phyloP scores from a whole-genome alignment of 2,113 vertebrate genomes.

The Tragulus kanchil region DNA sequence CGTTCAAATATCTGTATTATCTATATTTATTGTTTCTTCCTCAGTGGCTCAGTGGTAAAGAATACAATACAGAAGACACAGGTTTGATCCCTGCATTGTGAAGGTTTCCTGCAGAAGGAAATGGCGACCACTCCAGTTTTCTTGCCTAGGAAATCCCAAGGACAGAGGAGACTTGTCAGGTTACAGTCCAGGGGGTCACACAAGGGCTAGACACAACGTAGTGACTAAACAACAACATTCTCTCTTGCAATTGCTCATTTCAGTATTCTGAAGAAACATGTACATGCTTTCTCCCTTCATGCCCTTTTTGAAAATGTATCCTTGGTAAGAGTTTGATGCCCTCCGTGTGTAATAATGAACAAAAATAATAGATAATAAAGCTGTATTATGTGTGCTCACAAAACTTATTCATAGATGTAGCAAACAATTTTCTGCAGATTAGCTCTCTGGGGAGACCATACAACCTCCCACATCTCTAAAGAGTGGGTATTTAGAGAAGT shows the following conservation, averaged over 20 bases:
- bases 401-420: not conserved
- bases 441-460: not conserved
- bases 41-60: not conserved
- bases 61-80: not conserved
- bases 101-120: not conserved
- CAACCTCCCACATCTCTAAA: not conserved
- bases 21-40: not conserved
- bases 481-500: not conserved
- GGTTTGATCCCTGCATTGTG: not conserved
- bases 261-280: not conserved
- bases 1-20: not conserved
- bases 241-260: not conserved
- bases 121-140: not conserved
- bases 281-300: not conserved
- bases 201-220: not conserved
- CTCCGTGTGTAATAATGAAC: not conserved
- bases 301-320: not conserved
- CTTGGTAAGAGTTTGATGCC: not conserved
- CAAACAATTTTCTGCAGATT: conserved; percentile 55
- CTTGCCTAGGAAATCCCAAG: not conserved
- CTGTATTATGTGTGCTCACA: not conserved
- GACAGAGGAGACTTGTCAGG: not conserved
- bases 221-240: not conserved
- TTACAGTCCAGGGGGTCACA: not conserved
- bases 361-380: conserved; percentile 49